Evolutionary conservation across 1,140 invertebrate species (phyloP).

Genomic region (Pristionchus pacificus): DNA sequence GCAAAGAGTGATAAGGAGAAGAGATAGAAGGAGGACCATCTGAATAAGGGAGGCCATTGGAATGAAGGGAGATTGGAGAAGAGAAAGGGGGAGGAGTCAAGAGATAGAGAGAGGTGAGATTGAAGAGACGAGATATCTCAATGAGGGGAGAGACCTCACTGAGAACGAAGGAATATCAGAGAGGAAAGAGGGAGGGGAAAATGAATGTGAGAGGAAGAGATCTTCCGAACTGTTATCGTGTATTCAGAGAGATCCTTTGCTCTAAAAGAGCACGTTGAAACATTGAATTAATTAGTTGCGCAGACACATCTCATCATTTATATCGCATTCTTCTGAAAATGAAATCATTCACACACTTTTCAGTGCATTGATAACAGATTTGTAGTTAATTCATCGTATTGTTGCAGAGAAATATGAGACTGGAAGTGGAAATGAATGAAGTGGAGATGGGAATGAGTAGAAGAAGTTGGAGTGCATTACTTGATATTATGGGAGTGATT

Average conservation of each 20-base stretch:
- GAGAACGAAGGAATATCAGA: too few species aligned
- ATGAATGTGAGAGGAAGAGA: neutral
- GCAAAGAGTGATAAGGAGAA: neutral
- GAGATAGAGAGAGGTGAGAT: neutral
- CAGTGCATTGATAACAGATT: neutral
- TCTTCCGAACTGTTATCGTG: neutral
- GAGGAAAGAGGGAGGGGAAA: too few species aligned
- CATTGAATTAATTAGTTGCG: neutral
- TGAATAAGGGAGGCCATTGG: neutral
- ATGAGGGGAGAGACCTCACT: too few species aligned
- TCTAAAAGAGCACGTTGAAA: neutral
- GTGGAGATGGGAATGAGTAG: slow-evolving; percentile 83
- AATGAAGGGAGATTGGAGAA: too few species aligned
- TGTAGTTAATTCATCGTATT: neutral
- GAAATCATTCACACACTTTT: too few species aligned
- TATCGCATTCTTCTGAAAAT: neutral
- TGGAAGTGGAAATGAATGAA: slow-evolving; percentile 82
- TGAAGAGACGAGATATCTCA: too few species aligned
- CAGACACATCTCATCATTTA: too few species aligned
- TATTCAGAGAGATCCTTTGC: neutral
- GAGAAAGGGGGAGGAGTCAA: neutral
- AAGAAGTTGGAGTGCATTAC: slow-evolving; percentile 83
- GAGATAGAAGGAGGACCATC: neutral
- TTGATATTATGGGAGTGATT: slow-evolving; percentile 75
- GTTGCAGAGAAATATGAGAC: slow-evolving; percentile 62